Evolutionary conservation across 2,797 vertebrate species (phyloP), one percentile per base, ranked within the genome.

Genomic region (Microtus agrestis): DNA sequence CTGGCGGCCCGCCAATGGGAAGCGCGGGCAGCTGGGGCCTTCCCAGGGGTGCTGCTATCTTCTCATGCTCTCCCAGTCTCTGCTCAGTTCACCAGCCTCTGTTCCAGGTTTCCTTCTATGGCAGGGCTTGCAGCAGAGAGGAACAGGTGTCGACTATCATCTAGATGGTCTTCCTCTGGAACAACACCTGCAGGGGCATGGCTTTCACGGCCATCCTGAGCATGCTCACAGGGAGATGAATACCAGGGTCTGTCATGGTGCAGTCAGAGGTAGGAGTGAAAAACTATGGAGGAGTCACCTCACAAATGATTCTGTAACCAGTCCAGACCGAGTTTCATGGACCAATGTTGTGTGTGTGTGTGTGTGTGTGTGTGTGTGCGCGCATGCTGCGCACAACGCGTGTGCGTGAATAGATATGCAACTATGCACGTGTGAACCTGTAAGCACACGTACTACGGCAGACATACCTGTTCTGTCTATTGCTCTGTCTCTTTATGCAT

Each of bases 201-300:
- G 43, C 23, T 51, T 14, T n/a, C 7, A 0, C 0, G 0, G 10
- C 14, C 14, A 17, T 40, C 7, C 0, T 2, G 9, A 9, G 0
- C 9, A 1, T 23, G 59, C 87, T 48, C 12, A 43, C 25, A 51
- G 27, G 17, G 17, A 87, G 15, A 43, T 29, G 34, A 14, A 14
- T 19, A 2, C 2, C 27, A 31, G 9, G 1, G 34, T 11, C 9
- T 25, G 15, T 5, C 89, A 1, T 0, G 5, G 13, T 11, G 4
- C 0, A 34, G 1, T 59, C 37, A 3, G 0, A 21, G 43, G 11
- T 5, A 3, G 5, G 4, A 31, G 10, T 0, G 0, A 3, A 65
- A 23, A n/a, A 2, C 61, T 56, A 1, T 2, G 1, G 0, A 61
- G 67, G 71, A 79, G 15, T 29, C 37, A 43, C 25, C 17, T 11